Conservation (phyloP, 2,797 vertebrate species). For the Macroramphosus scolopax region DNA sequence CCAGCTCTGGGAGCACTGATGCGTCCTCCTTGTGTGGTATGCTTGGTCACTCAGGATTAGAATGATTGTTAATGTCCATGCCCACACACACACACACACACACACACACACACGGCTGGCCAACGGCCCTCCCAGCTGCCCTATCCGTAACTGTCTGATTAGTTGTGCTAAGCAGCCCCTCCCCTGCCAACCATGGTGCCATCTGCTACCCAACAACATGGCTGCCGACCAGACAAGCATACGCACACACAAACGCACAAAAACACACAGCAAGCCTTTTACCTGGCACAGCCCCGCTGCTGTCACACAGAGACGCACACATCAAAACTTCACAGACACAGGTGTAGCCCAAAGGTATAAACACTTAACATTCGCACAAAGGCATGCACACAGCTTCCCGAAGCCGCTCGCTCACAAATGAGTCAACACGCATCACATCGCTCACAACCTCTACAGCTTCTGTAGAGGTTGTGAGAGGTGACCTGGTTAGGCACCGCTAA, state of each 20-base stretch:
- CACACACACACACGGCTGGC: constrained; percentile 83
- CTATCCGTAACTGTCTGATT: constrained; percentile 99
- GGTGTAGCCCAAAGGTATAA: constrained; percentile 74
- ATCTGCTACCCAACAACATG: constrained; percentile 92
- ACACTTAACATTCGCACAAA: constrained; percentile 68
- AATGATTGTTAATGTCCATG: constrained; percentile 52
- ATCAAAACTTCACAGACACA: constrained; percentile 72
- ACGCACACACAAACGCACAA: constrained; percentile 35
- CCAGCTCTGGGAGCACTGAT: constrained; percentile 15
- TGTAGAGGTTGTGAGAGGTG: constrained; percentile 38
- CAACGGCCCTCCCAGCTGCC: constrained; percentile 99
- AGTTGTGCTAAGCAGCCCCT: constrained; percentile 99
- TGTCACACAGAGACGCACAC: constrained; percentile 68
- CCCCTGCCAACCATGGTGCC: constrained; percentile 85
- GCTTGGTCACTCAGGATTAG: constrained; percentile 40
- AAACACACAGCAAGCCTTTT: constrained; percentile 53
- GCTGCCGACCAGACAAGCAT: constrained; percentile 89
- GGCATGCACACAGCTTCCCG: constrained; percentile 30
- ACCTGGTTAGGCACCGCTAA: constrained; percentile 37
- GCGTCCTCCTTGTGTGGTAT: constrained; percentile 41
- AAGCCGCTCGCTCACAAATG: constrained; percentile 23
- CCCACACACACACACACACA: constrained; percentile 50
- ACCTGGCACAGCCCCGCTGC: constrained; percentile 70
- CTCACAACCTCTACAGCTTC: constrained; percentile 72
- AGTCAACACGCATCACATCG: constrained; percentile 18